Percentiles rank a stretch among this genome's conserved stretches.
These are phyloP conservation scores for Phocoena sinus DNA, from an alignment of 2,113 vertebrate genomes.

Conservation along the genomic window DNA sequence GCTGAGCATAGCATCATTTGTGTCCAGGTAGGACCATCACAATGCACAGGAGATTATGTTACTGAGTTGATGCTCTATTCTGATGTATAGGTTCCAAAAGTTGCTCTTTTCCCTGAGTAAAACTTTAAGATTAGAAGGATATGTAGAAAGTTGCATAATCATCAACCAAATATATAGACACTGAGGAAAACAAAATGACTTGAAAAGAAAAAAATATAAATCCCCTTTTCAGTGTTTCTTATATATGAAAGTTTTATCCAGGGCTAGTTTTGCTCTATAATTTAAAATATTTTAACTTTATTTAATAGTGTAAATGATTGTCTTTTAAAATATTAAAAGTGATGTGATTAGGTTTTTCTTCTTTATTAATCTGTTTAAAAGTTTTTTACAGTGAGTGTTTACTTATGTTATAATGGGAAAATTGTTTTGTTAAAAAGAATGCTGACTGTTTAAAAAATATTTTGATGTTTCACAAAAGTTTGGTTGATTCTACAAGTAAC, in stretches of 20 bases:
- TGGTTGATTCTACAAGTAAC: not conserved
- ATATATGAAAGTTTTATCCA: not conserved
- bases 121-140: not conserved
- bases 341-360: not conserved
- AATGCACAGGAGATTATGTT: not conserved
- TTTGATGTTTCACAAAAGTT: not conserved
- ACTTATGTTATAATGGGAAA: not conserved
- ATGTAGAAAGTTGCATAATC: not conserved
- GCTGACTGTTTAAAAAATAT: not conserved
- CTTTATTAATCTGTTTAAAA: not conserved
- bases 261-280: not conserved
- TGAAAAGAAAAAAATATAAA: not conserved
- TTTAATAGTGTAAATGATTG: not conserved
- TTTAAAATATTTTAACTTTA: not conserved
- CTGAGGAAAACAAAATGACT: not conserved
- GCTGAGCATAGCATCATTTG: not conserved
- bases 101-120: not conserved
- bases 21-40: not conserved
- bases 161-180: not conserved
- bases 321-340: slow-evolving; percentile 29
- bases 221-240: not conserved
- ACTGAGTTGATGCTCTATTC: not conserved
- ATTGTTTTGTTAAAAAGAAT: not conserved
- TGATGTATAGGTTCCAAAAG: not conserved
- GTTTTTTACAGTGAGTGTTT: not conserved